A percentile compares a stretch with the other conserved stretches of the same genome.
These are phyloP conservation scores for Leucosticte australis DNA, from an alignment of 2,113 vertebrate genomes.

Conservation along the genomic window DNA sequence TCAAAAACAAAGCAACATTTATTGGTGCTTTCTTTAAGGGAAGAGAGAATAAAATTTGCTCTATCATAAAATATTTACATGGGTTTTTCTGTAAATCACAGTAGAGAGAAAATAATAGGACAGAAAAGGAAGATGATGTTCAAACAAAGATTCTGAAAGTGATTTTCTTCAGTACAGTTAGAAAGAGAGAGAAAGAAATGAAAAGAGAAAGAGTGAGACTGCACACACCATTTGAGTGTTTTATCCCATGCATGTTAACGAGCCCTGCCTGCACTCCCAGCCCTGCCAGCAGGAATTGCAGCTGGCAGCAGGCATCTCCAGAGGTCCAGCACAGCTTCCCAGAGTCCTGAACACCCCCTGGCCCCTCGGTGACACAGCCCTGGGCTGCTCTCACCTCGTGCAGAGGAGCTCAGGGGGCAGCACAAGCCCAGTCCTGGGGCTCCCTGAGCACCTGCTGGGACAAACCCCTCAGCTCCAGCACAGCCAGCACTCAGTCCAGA, in stretches of 20 bases:
- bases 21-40: not conserved
- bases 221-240: rapidly evolving
- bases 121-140: not conserved
- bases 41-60: not conserved
- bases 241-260: rapidly evolving
- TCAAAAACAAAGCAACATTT: constrained; percentile 29
- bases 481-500: rapidly evolving
- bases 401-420: no score
- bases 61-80: constrained; percentile 41
- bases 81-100: not conserved
- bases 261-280: not conserved
- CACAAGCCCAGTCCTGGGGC: not conserved
- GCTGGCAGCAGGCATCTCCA: not conserved
- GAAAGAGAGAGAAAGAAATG: not conserved
- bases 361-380: rapidly evolving
- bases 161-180: not conserved
- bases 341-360: not conserved
- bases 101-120: constrained; percentile 3
- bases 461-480: not conserved
- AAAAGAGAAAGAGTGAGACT: not conserved
- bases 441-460: not conserved
- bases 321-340: not conserved
- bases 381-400: rapidly evolving
- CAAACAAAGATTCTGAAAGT: not conserved
- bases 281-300: not conserved